Percentiles rank a stretch among this genome's conserved stretches.
These are phyloP conservation scores for Butastur rufipennis DNA, from an alignment of 2,113 vertebrate genomes.

Conservation along the genomic window DNA sequence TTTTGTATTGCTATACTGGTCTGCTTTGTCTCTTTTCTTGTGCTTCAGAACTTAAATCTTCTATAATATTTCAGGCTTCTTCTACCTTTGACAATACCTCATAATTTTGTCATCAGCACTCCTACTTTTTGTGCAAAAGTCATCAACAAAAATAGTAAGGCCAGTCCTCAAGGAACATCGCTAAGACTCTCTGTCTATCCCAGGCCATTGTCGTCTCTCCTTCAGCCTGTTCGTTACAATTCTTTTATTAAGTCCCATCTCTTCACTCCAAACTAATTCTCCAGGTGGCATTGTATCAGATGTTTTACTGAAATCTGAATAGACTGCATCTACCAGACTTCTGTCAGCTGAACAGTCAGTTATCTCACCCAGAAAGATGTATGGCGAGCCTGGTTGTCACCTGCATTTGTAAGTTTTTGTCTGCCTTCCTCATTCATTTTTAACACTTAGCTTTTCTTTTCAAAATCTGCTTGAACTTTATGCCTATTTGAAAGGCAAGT, in stretches of 20 bases:
- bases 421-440: not conserved
- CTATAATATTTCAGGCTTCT: not conserved
- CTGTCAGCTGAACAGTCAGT: not conserved
- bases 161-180: fast-evolving
- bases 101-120: not conserved
- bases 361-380: not conserved
- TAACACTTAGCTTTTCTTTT: not conserved
- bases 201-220: not conserved
- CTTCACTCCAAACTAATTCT: not conserved
- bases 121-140: not conserved
- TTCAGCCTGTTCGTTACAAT: not conserved
- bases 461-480: not conserved
- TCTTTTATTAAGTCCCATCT: not conserved
- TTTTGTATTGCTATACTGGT: not conserved
- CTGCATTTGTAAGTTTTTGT: not conserved
- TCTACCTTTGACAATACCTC: not conserved
- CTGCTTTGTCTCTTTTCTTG: not conserved
- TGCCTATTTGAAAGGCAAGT: not conserved
- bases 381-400: not conserved
- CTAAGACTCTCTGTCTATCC: not conserved
- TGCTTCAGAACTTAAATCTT: not conserved
- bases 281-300: not conserved
- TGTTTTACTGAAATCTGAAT: not conserved
- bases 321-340: not conserved
- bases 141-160: not conserved